Evolutionary conservation across 2,797 vertebrate genomes (phyloP).

Genomic region (Serranus cabrilla): DNA sequence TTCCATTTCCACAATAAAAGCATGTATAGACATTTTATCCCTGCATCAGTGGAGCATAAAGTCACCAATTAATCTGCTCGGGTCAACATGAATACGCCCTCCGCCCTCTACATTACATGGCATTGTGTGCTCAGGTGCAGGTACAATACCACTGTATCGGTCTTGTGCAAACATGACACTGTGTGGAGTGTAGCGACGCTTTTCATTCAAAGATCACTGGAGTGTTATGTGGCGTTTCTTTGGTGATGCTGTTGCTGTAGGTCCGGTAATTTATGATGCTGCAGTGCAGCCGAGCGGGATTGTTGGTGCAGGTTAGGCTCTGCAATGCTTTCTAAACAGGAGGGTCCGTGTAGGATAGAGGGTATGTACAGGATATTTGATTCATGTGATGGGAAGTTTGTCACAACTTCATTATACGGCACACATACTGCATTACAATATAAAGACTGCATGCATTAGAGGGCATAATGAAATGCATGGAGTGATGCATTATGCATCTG

Average conservation of each 20-base stretch:
- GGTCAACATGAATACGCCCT: conserved; percentile 55
- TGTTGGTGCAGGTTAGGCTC: conserved; percentile 44
- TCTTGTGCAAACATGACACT: conserved; percentile 33
- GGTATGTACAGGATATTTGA: not conserved
- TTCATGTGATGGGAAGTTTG: not conserved
- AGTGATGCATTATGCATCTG: not conserved
- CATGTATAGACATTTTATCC: conserved; percentile 33
- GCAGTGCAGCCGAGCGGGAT: conserved; percentile 64
- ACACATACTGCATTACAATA: not conserved
- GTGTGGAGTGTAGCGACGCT: not conserved
- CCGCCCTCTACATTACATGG: conserved; percentile 9
- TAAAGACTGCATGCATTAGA: not conserved
- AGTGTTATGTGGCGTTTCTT: conserved; percentile 19
- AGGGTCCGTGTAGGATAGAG: not conserved
- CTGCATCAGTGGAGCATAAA: conserved; percentile 47
- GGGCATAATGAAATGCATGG: too few relatives aligned
- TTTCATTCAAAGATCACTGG: conserved; percentile 25
- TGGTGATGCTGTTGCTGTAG: conserved; percentile 36
- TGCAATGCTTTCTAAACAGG: conserved; percentile 36
- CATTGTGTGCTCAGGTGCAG: conserved; percentile 57
- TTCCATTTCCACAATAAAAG: conserved; percentile 57
- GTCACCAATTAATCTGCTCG: conserved; percentile 58
- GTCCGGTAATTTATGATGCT: conserved; percentile 68
- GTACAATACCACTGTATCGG: conserved; percentile 38
- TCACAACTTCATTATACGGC: not conserved